A percentile compares a stretch with the other conserved stretches of the same genome.
Conservation (phyloP, 2,797 vertebrate genomes). For the Melanotaenia nigrans region DNA sequence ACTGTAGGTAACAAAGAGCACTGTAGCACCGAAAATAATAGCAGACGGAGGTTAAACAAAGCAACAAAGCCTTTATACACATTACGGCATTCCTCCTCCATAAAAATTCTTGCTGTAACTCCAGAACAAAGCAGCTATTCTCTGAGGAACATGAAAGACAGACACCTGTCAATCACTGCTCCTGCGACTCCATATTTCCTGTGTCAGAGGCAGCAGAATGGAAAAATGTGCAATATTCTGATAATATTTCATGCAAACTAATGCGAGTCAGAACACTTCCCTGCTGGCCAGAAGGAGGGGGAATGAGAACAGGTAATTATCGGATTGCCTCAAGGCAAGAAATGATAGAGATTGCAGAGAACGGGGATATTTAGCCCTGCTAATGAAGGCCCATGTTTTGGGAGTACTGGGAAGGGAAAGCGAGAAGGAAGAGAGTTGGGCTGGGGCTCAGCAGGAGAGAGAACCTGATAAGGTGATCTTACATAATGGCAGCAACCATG, state of each 20-base stretch:
- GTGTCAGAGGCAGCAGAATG: conserved; percentile 78
- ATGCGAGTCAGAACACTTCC: conserved; percentile 85
- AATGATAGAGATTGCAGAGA: conserved; percentile 87
- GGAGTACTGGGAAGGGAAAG: conserved; percentile 71
- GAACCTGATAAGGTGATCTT: conserved; percentile 83
- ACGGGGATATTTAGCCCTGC: conserved; percentile 86
- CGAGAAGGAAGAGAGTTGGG: conserved; percentile 51
- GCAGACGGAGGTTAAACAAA: conserved; percentile 76
- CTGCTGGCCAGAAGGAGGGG: conserved; percentile 84
- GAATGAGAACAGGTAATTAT: conserved; percentile 87
- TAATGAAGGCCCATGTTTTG: conserved; percentile 86
- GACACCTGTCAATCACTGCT: conserved; percentile 83
- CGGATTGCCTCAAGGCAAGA: conserved; percentile 83
- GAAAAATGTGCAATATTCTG: conserved; percentile 86
- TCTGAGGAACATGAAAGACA: conserved; percentile 76
- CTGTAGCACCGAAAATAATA: conserved; percentile 67
- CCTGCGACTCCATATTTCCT: conserved; percentile 69
- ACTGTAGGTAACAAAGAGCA: conserved; percentile 65
- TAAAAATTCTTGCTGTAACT: conserved; percentile 73
- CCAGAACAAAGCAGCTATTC: conserved; percentile 77
- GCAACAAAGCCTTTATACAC: conserved; percentile 73
- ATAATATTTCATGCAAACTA: conserved; percentile 89
- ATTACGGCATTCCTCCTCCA: conserved; percentile 69
- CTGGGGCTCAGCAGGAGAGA: conserved; percentile 78
- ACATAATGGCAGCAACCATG: conserved; percentile 78